These are phyloP conservation scores for Chroicocephalus ridibundus DNA, from an alignment of 2,113 vertebrate genomes.

Conservation along the genomic window DNA sequence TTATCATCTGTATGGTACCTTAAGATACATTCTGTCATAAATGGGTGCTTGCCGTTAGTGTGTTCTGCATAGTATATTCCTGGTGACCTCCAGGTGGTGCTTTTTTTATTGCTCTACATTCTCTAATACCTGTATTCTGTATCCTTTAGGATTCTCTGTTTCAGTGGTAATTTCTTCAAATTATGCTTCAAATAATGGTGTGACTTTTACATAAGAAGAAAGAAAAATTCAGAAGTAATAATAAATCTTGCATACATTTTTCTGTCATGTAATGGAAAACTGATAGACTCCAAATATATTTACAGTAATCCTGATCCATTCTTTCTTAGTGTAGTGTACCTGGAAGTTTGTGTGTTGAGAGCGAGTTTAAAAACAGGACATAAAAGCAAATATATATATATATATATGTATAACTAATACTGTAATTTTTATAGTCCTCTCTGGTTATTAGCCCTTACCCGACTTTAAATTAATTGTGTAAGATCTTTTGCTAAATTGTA, in stretches of 20 bases:
- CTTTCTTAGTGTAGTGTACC: background rate
- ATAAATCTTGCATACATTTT: background rate
- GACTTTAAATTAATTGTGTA: background rate
- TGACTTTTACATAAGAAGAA: background rate
- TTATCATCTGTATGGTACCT: background rate
- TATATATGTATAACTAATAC: background rate
- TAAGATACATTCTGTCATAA: background rate
- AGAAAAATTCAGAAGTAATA: background rate
- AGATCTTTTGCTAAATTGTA: background rate
- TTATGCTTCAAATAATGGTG: background rate
- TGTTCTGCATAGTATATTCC: background rate
- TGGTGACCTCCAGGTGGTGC: conserved; percentile 16
- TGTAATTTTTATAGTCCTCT: background rate
- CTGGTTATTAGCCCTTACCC: background rate
- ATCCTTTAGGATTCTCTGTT: background rate
- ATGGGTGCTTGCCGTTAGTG: background rate
- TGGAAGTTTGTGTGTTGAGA: background rate
- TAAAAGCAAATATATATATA: background rate
- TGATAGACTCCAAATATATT: background rate
- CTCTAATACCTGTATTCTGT: background rate
- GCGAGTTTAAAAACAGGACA: background rate
- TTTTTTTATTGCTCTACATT: background rate
- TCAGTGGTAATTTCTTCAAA: background rate
- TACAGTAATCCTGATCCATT: background rate
- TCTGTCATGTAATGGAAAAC: background rate